Conservation (phyloP, 2,888 invertebrate species). For the Bombylius discolor region DNA sequence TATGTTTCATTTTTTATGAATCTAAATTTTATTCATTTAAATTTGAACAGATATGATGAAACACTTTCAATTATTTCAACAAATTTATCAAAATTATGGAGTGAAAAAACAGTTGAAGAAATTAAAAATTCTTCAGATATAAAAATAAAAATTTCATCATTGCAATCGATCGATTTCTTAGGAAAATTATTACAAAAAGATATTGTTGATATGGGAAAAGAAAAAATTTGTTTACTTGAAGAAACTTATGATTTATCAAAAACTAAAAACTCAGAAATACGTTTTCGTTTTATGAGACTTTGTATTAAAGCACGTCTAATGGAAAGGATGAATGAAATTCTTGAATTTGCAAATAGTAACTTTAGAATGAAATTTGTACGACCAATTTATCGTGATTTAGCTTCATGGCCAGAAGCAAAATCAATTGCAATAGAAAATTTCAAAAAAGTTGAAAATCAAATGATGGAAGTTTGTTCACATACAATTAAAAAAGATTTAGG, state of each 20-base stretch:
- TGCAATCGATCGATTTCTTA: constrained; percentile 56
- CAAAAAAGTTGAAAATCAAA: constrained; percentile 49
- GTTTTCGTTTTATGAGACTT: constrained; percentile 62
- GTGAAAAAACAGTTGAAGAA: constrained; percentile 35
- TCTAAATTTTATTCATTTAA: neutral
- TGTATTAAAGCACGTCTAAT: constrained; percentile 61
- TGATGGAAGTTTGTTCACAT: constrained; percentile 74
- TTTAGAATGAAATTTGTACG: constrained; percentile 88
- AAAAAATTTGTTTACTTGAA: constrained; percentile 44
- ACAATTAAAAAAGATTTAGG: constrained; percentile 61
- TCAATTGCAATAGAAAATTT: constrained; percentile 59
- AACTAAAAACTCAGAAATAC: constrained; percentile 66
- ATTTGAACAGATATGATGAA: constrained; percentile 47
- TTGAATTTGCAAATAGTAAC: constrained; percentile 67
- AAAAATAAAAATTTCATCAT: constrained; percentile 43
- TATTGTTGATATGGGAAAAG: constrained; percentile 39
- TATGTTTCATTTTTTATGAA: neutral
- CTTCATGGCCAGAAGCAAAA: constrained; percentile 61
- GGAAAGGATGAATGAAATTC: constrained; percentile 49
- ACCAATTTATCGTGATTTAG: constrained; percentile 76
- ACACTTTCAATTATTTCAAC: constrained; percentile 49
- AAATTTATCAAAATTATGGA: constrained; percentile 45
- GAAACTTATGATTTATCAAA: constrained; percentile 49
- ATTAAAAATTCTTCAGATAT: constrained; percentile 41
- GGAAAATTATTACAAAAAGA: constrained; percentile 45